phyloP scores from a whole-genome alignment of 2,797 vertebrate genomes.

The Aythya fuligula region DNA sequence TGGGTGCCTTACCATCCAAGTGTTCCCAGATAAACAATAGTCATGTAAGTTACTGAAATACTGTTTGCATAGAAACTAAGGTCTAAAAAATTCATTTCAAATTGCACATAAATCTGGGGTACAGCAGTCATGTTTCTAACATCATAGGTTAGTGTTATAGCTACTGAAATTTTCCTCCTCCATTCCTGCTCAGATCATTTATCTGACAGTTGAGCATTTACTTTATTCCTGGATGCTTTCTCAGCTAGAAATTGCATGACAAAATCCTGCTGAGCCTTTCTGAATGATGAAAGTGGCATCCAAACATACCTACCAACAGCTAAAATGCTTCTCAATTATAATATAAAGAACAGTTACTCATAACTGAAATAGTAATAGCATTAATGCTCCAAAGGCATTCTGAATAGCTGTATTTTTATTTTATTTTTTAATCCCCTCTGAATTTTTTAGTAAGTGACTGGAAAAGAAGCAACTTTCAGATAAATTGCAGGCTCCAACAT shows the following conservation, averaged over 20 bases:
- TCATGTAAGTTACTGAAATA: neutral
- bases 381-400: neutral
- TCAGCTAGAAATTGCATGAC: neutral
- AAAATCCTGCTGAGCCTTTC: neutral
- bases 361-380: neutral
- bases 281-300: neutral
- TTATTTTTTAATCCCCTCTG: neutral
- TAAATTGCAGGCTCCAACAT: neutral
- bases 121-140: neutral
- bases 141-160: neutral
- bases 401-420: neutral
- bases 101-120: neutral
- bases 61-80: neutral
- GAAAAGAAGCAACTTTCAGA: neutral
- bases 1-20: neutral
- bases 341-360: neutral
- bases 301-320: neutral
- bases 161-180: neutral
- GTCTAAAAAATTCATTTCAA: neutral
- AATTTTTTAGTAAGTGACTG: neutral
- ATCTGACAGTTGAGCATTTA: neutral
- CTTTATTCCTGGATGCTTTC: neutral
- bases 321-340: neutral
- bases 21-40: neutral
- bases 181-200: neutral